Evolutionary conservation across 1,140 invertebrate species (phyloP).

Genomic region (Cyclina sinensis): DNA sequence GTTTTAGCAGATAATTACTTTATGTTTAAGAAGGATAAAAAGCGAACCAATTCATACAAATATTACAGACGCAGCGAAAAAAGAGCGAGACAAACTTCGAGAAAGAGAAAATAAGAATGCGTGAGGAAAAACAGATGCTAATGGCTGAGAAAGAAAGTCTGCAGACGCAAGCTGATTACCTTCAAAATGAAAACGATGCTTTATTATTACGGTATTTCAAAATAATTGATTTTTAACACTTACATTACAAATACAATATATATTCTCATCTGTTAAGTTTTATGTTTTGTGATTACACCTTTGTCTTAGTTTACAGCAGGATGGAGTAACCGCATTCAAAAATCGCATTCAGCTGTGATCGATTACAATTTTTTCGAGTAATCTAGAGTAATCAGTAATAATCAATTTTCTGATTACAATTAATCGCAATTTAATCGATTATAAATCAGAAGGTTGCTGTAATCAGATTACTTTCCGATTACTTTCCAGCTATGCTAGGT

Average conservation of each 20-base stretch:
- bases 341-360: too few relatives aligned
- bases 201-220: conserved; percentile 4
- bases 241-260: background rate
- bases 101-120: background rate
- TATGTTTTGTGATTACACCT: background rate
- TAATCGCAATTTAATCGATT: too few relatives aligned
- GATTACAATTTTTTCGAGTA: background rate
- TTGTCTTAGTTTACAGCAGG: background rate
- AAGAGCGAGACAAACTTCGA: background rate
- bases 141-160: background rate
- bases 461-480: too few relatives aligned
- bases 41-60: too few relatives aligned
- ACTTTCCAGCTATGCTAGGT: too few relatives aligned
- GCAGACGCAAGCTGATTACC: background rate
- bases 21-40: too few relatives aligned
- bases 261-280: too few relatives aligned
- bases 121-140: background rate
- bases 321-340: background rate
- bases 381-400: too few relatives aligned
- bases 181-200: background rate
- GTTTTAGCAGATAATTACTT: too few relatives aligned
- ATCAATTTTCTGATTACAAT: too few relatives aligned
- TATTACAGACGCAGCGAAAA: too few relatives aligned
- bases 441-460: too few relatives aligned
- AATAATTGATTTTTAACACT: background rate